phyloP scores from a whole-genome alignment of 2,888 invertebrate genomes.

The Gisinianus flammeolus region DNA sequence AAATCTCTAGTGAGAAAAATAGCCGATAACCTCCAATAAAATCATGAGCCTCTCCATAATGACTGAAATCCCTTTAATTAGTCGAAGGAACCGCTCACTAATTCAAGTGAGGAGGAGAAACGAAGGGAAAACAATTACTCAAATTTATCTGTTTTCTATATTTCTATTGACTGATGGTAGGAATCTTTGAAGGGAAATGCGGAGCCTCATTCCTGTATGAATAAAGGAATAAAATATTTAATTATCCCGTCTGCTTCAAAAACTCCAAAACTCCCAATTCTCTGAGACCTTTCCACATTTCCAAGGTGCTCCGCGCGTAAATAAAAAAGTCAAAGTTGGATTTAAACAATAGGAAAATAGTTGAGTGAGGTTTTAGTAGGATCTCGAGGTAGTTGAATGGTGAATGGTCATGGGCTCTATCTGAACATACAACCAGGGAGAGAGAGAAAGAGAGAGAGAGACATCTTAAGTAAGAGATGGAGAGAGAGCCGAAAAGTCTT shows the following conservation, averaged over 20 bases:
- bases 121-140: neutral
- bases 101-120: neutral
- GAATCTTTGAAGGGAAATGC: no score
- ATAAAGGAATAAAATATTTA: neutral
- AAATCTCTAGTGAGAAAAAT: no score
- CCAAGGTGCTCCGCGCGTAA: neutral
- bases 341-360: neutral
- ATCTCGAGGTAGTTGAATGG: no score
- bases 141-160: neutral
- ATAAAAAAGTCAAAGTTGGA: neutral
- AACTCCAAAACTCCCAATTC: neutral
- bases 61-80: neutral
- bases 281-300: neutral
- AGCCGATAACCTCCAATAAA: no score
- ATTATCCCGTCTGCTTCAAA: neutral
- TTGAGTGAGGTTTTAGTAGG: conserved; percentile 5
- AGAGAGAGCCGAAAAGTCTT: conserved; percentile 22
- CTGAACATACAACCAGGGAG: neutral
- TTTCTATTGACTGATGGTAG: no score
- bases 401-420: no score
- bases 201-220: neutral
- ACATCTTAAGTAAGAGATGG: neutral
- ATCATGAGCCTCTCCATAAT: no score
- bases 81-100: neutral
- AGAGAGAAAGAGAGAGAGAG: neutral